Conservation (phyloP, 2,113 vertebrate species). For the Nycticorax nycticorax region DNA sequence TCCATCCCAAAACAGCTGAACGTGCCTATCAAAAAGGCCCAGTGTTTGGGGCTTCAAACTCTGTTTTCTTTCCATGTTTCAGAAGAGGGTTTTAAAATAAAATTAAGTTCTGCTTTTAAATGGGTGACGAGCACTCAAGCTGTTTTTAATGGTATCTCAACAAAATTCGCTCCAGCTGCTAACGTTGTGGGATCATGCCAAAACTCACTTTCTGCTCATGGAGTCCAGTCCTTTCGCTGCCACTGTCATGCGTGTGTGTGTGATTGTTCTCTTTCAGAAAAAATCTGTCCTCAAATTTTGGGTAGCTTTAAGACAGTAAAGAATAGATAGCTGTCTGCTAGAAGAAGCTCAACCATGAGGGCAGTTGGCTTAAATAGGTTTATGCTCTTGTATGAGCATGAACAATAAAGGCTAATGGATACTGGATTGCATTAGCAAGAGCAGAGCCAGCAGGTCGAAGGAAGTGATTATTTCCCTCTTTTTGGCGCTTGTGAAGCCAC, state of each 20-base stretch:
- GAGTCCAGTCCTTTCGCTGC: not conserved
- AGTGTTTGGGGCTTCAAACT: not conserved
- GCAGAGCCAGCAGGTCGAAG: conserved; percentile 55
- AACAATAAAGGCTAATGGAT: conserved; percentile 43
- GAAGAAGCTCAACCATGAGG: not conserved
- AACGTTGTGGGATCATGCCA: not conserved
- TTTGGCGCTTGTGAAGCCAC: conserved; percentile 17
- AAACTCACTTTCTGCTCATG: conserved; percentile 38
- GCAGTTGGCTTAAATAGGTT: not conserved
- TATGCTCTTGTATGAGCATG: not conserved
- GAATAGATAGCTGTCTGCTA: not conserved
- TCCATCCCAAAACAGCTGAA: not conserved
- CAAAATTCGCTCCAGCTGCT: conserved; percentile 43
- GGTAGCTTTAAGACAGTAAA: not conserved
- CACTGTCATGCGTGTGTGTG: not conserved
- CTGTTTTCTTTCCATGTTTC: not conserved
- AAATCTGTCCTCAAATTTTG: not conserved
- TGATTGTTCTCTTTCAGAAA: not conserved
- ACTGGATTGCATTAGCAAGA: conserved; percentile 42
- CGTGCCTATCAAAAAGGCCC: not conserved
- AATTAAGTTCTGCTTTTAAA: conserved; percentile 1
- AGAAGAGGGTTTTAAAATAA: not conserved
- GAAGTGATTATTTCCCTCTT: conserved; percentile 58
- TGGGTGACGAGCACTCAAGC: not conserved
- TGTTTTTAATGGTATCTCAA: conserved; percentile 1